Evolutionary conservation across 1,140 invertebrate genomes (phyloP).

Genomic region (Galleria mellonella): DNA sequence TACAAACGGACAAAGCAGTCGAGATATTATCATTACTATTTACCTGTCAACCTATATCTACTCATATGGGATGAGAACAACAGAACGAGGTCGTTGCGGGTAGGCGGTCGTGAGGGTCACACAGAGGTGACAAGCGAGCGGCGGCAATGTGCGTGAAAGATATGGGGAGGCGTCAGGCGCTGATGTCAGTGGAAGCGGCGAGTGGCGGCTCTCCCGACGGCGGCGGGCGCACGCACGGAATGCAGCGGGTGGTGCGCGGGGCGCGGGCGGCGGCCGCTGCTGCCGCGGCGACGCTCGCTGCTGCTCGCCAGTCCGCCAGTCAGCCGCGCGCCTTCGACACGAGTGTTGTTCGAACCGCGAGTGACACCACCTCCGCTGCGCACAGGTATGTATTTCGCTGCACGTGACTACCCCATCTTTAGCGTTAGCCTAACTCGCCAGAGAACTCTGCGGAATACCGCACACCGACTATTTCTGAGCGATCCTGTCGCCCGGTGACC

Average conservation of each 20-base stretch:
- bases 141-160: constrained; percentile 26
- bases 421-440: neutral
- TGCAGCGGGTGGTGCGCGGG: constrained; percentile 47
- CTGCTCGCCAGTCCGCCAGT: constrained; percentile 50
- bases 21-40: no score
- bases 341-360: constrained; percentile 44
- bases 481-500: constrained; percentile 8
- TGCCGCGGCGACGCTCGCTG: constrained; percentile 51
- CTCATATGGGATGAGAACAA: constrained; percentile 4
- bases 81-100: constrained; percentile 13
- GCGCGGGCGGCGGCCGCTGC: constrained; percentile 52
- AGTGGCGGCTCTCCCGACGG: constrained; percentile 44
- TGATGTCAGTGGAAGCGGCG: constrained; percentile 37
- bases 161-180: constrained; percentile 28
- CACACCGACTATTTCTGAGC: constrained; percentile 6
- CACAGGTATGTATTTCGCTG: constrained; percentile 50
- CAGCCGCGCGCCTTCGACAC: constrained; percentile 60
- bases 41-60: no score
- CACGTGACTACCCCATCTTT: constrained; percentile 26
- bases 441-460: constrained; percentile 7
- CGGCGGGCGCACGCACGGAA: constrained; percentile 51
- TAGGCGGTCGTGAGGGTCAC: constrained; percentile 33
- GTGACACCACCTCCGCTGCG: constrained; percentile 34
- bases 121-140: constrained; percentile 37
- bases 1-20: no score